Base-by-base conservation (phyloP, 2,797 vertebrate genomes). In the Knipowitschia caucasica region DNA sequence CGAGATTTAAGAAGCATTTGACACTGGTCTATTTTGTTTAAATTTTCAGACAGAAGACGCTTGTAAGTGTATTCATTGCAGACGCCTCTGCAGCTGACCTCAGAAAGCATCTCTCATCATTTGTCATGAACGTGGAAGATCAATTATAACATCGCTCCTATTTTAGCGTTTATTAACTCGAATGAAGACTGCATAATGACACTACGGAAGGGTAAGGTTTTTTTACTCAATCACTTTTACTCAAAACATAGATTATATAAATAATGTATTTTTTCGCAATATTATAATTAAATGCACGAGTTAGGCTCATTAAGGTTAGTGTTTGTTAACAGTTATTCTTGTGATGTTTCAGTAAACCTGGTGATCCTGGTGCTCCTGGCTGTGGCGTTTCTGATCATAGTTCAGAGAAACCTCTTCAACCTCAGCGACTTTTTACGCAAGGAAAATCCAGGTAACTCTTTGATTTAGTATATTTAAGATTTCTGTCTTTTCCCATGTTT, bases 331-430 rank as follows among this genome's bases (percentile, higher is more conserved):
- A n/a, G n/a, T 9, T 31, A 3, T 33, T 31, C 45, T 21, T 67
- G n/a, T n/a, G n/a, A 20, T 62, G 51, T 90, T 91, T 56, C 87
- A 98, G 95, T 98, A 56, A 97, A 96, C 75, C 89, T 94, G 73
- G 43, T 92, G 69, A 92, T 98, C 67, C 90, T 98, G 26, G 69
- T 94, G 46, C 86, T 98, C 69, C 89, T 93, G 53, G 86, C 88
- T 51, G 77, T 93, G 30, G 89, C 95, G 72, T 97, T 98, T 84
- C 80, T 99, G 62, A 86, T 99, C 51, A 84, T 98, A 67, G 81
- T 98, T 58, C 94, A 96, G 59, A 90, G 92, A 63, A 99, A 98
- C 79, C 92, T 99, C 45, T 89, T 96, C 4, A 93, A 90, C 71
- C 92, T 98, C 75, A 94, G 90, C 57, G 94, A 95, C 82, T 90